Conservation (phyloP, 2,888 invertebrate genomes). For the Pilophorus perplexus region DNA sequence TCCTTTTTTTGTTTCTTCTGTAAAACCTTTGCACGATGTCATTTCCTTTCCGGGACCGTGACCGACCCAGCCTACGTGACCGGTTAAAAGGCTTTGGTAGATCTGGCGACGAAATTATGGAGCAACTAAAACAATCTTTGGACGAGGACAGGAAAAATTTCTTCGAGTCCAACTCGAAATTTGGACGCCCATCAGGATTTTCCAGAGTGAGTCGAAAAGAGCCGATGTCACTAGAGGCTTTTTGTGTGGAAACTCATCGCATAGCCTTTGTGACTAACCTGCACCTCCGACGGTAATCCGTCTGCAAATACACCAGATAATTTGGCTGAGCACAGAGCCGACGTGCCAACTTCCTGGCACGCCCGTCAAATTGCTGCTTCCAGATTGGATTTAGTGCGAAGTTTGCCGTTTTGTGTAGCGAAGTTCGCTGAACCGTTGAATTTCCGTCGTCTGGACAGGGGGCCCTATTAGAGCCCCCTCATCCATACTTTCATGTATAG, state of each 20-base stretch:
- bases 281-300: too few species aligned
- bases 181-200: constrained; percentile 47
- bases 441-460: too few species aligned
- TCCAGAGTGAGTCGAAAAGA: constrained; percentile 50
- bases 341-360: too few species aligned
- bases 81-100: constrained; percentile 50
- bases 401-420: too few species aligned
- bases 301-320: too few species aligned
- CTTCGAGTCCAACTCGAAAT: constrained; percentile 49
- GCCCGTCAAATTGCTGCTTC: too few species aligned
- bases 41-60: constrained; percentile 50
- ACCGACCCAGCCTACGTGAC: constrained; percentile 50
- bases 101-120: constrained; percentile 51
- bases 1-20: background rate
- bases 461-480: too few species aligned
- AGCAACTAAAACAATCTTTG: constrained; percentile 50
- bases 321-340: too few species aligned
- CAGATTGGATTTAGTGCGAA: too few species aligned
- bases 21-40: constrained; percentile 1
- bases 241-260: background rate
- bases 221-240: background rate
- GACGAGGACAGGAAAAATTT: constrained; percentile 50
- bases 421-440: too few species aligned
- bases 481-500: too few species aligned
- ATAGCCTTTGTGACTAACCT: too few species aligned